phyloP scores from a whole-genome alignment of 1,140 invertebrate species.

The Papilio machaon region DNA sequence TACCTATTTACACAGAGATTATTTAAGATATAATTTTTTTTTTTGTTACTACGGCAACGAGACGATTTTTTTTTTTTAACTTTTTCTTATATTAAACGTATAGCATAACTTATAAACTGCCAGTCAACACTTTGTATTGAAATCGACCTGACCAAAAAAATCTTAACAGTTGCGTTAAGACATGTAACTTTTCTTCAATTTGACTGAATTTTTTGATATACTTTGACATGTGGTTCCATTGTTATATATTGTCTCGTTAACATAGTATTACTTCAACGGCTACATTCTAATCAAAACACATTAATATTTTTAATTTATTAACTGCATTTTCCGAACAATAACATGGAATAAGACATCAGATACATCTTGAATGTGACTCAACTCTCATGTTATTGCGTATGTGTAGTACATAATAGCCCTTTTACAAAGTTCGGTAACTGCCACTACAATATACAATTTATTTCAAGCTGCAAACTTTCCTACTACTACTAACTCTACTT shows the following conservation, averaged over 20 bases:
- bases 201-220: no score
- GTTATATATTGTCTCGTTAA: background rate
- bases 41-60: constrained; percentile 23
- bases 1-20: constrained; percentile 71
- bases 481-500: constrained; percentile 55
- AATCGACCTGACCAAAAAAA: no score
- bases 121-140: no score
- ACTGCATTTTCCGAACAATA: background rate
- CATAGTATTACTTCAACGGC: background rate
- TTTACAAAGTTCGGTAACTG: background rate
- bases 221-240: background rate
- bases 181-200: no score
- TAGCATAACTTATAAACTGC: no score
- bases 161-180: no score
- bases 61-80: background rate
- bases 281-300: background rate
- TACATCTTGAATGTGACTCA: background rate
- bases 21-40: constrained; percentile 66
- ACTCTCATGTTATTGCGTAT: background rate
- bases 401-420: background rate
- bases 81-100: no score
- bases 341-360: background rate
- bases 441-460: constrained; percentile 59
- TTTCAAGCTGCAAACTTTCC: constrained; percentile 61
- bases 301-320: background rate